A percentile compares a stretch with the other conserved stretches of the same genome.
Conservation (phyloP, 2,113 vertebrate species). For the Prochilodus magdalenae region DNA sequence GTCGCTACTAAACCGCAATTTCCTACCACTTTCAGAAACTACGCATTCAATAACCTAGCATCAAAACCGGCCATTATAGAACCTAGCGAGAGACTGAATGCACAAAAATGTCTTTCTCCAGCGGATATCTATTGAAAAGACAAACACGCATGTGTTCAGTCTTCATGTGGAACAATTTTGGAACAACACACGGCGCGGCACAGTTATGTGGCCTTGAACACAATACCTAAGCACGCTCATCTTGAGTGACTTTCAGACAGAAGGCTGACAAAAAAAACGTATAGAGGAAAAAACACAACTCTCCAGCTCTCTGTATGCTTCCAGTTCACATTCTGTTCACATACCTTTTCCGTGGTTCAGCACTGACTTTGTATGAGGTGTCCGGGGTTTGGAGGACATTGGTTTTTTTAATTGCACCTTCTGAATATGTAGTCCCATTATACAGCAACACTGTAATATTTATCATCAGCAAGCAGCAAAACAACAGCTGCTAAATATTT, state of each 20-base stretch:
- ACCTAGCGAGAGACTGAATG: not conserved
- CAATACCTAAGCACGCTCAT: conserved; percentile 38
- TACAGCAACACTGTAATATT: conserved; percentile 19
- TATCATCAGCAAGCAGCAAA: not conserved
- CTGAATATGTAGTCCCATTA: conserved; percentile 6
- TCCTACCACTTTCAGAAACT: conserved; percentile 36
- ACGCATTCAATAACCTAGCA: conserved; percentile 17
- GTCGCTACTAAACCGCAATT: conserved; percentile 19
- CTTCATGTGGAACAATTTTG: conserved; percentile 30
- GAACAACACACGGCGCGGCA: conserved; percentile 11
- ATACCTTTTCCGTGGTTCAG: not conserved
- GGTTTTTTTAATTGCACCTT: not conserved
- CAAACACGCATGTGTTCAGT: conserved; percentile 10
- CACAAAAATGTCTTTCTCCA: conserved; percentile 20
- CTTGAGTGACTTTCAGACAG: conserved; percentile 30
- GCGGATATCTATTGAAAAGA: conserved; percentile 26
- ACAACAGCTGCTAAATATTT: not conserved
- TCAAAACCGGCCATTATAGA: conserved; percentile 22
- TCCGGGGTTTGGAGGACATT: not conserved
- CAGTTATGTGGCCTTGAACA: conserved; percentile 28
- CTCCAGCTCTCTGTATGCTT: conserved; percentile 1
- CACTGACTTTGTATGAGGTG: conserved; percentile 25
- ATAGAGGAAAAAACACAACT: not conserved
- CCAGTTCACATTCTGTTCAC: conserved; percentile 13
- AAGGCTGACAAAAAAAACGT: conserved; percentile 4